Evolutionary conservation across 2,888 invertebrate species (phyloP).

Genomic region (Steinernema hermaphroditum): DNA sequence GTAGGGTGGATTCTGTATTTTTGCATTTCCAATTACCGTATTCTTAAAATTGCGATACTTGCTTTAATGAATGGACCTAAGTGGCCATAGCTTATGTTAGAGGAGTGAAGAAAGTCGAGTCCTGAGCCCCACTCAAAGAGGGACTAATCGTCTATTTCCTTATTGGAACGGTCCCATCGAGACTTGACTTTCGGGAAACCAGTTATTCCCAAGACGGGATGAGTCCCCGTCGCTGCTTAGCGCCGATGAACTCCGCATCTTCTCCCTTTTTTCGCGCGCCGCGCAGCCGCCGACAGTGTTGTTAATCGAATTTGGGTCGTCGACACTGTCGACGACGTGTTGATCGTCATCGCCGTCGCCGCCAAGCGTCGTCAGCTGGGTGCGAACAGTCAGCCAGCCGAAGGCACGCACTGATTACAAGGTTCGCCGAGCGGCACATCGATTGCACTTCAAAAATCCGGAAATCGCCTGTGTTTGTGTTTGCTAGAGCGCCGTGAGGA

Average conservation of each 20-base stretch:
- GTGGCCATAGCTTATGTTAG: too few relatives aligned
- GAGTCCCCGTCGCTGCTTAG: too few relatives aligned
- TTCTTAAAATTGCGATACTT: too few relatives aligned
- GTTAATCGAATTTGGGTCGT: conserved; percentile 15
- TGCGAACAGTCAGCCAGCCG: not conserved
- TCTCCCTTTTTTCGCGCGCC: conserved; percentile 13
- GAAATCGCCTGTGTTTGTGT: not conserved
- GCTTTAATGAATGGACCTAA: too few relatives aligned
- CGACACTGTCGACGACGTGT: not conserved
- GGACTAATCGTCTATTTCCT: not conserved
- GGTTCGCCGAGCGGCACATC: not conserved
- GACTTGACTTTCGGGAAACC: not conserved
- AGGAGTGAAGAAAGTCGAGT: not conserved
- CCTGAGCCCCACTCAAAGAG: not conserved
- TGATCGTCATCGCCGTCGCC: too few relatives aligned
- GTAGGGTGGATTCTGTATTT: too few relatives aligned
- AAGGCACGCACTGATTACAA: not conserved
- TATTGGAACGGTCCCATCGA: not conserved
- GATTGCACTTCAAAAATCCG: conserved; percentile 9
- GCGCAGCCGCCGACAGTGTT: not conserved
- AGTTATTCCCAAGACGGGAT: not conserved
- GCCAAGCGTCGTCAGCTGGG: conserved; percentile 12
- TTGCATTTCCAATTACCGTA: too few relatives aligned
- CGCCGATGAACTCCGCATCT: not conserved
- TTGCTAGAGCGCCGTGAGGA: not conserved